Conservation (phyloP, 2,113 vertebrate genomes). For the Pelusios castaneus region DNA sequence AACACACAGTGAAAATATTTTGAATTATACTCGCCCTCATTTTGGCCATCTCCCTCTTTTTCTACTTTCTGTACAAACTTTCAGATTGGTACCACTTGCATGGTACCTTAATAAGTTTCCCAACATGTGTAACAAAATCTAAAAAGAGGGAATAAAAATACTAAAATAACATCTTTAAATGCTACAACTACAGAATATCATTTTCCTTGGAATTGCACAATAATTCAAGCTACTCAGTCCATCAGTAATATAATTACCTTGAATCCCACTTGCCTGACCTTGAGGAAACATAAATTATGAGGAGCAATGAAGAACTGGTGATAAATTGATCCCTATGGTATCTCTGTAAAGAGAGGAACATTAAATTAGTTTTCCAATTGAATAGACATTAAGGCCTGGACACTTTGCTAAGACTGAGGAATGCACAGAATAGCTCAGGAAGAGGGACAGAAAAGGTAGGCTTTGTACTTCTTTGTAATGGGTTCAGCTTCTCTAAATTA, state of each 20-base stretch:
- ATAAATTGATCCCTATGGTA: slow-evolving; percentile 4
- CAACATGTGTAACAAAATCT: not conserved
- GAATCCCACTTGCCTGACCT: not conserved
- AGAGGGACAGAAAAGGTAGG: not conserved
- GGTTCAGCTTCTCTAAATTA: not conserved
- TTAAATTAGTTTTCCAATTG: slow-evolving; percentile 6
- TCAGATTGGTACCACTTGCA: not conserved
- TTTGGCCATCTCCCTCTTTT: not conserved
- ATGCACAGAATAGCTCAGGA: not conserved
- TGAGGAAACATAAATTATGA: slow-evolving; percentile 11
- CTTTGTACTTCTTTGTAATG: not conserved
- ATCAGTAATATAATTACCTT: not conserved
- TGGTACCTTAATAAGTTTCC: not conserved
- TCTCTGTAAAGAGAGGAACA: slow-evolving; percentile 15
- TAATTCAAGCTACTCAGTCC: not conserved
- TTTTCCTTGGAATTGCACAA: not conserved
- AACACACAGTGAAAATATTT: not conserved
- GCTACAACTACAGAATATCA: not conserved
- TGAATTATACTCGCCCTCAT: not conserved
- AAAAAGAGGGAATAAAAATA: not conserved
- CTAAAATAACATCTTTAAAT: not conserved
- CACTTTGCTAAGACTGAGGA: not conserved
- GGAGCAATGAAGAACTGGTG: slow-evolving; percentile 14
- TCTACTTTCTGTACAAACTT: not conserved
- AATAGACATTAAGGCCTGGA: not conserved